Percentiles rank a stretch among this genome's conserved stretches.
Evolutionary conservation across 2,113 vertebrate genomes (phyloP).

Genomic region (Zosterops lateralis): DNA sequence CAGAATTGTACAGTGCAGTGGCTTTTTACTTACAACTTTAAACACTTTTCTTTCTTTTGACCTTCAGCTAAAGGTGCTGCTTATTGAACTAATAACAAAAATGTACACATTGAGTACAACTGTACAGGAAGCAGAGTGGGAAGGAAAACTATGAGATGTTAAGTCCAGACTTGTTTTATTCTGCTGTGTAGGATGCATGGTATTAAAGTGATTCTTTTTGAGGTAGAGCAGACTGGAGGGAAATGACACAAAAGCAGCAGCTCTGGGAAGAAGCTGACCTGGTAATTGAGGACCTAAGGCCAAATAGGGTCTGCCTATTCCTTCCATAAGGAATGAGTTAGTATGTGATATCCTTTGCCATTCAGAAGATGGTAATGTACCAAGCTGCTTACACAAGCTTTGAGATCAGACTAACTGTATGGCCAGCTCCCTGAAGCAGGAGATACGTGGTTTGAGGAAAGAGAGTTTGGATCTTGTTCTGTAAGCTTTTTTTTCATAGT

Average conservation of each 20-base stretch:
- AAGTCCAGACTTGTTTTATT: not conserved
- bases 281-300: not conserved
- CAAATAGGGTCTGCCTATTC: not conserved
- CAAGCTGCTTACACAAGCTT: not conserved
- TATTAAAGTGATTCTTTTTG: not conserved
- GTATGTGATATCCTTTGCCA: not conserved
- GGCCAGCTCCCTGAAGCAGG: not conserved
- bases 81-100: not conserved
- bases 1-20: not conserved
- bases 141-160: not conserved
- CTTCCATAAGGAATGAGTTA: not conserved
- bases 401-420: not conserved
- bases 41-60: not conserved
- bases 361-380: not conserved
- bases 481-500: not conserved
- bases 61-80: not conserved
- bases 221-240: not conserved
- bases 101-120: not conserved
- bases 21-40: not conserved
- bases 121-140: not conserved
- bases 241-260: not conserved
- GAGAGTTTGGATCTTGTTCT: not conserved
- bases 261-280: not conserved
- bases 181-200: accelerated
- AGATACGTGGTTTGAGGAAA: not conserved